Evolutionary conservation across 2,113 vertebrate species (phyloP).

Genomic region (Hucho hucho): DNA sequence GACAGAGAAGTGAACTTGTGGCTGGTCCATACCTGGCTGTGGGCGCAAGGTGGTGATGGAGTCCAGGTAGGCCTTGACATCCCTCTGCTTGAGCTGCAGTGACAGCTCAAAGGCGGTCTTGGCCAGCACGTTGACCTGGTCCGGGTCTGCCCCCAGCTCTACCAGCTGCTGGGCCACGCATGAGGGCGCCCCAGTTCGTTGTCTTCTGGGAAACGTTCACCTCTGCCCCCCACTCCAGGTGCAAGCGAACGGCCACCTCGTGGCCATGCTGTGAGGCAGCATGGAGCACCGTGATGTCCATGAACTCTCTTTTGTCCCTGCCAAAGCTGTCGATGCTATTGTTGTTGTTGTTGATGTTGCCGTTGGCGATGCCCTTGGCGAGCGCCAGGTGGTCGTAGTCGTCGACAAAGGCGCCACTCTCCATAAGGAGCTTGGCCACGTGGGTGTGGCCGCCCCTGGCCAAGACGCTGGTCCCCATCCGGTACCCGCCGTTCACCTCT

Average conservation of each 20-base stretch:
- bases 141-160: slow-evolving; percentile 87
- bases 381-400: slow-evolving; percentile 78
- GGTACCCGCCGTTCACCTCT: slow-evolving; percentile 88
- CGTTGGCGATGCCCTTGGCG: slow-evolving; percentile 55
- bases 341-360: slow-evolving; percentile 65
- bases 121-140: slow-evolving; percentile 84
- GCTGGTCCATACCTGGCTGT: slow-evolving; percentile 78
- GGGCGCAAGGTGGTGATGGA: slow-evolving; percentile 88
- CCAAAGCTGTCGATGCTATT: slow-evolving; percentile 5
- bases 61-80: slow-evolving; percentile 87
- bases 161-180: slow-evolving; percentile 90
- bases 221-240: slow-evolving; percentile 91
- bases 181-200: slow-evolving; percentile 90
- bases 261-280: slow-evolving; percentile 88
- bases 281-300: slow-evolving; percentile 87
- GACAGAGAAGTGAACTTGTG: too few species aligned
- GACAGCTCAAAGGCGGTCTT: slow-evolving; percentile 93
- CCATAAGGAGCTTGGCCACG: slow-evolving; percentile 87
- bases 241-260: slow-evolving; percentile 79
- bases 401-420: slow-evolving; percentile 86
- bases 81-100: slow-evolving; percentile 85
- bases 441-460: slow-evolving; percentile 86
- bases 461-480: slow-evolving; percentile 89
- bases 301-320: slow-evolving; percentile 70
- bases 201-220: slow-evolving; percentile 80